Percentiles rank a stretch among this genome's conserved stretches.
These are phyloP conservation scores for Microcebus ravelobensis DNA, from an alignment of 2,113 vertebrate genomes.

Conservation along the genomic window DNA sequence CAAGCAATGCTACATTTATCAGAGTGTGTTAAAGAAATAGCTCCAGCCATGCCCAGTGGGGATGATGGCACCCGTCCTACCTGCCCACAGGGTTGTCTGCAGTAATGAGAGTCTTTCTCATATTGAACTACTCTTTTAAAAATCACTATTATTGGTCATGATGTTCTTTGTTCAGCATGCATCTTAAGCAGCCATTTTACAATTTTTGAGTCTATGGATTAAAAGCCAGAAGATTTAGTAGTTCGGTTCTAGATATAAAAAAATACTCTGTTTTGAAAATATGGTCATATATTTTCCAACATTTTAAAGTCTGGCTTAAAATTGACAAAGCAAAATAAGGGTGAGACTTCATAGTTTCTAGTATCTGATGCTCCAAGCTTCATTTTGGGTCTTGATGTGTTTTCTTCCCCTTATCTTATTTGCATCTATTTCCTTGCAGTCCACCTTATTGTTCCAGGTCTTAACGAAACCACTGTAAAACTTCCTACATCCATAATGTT, in stretches of 20 bases:
- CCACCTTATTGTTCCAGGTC: constrained; percentile 86
- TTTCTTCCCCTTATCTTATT: not conserved
- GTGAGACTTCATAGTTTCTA: not conserved
- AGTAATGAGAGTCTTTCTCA: not conserved
- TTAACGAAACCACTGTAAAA: constrained; percentile 85
- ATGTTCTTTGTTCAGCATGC: not conserved
- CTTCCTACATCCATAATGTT: constrained; percentile 82
- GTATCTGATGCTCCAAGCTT: not conserved
- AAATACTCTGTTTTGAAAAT: not conserved
- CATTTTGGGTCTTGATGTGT: not conserved
- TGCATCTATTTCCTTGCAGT: constrained; percentile 79
- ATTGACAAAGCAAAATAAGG: not conserved
- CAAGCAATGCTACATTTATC: not conserved
- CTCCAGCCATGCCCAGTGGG: not conserved
- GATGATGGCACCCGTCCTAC: not conserved
- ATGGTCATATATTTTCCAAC: not conserved
- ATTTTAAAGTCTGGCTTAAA: constrained; percentile 16
- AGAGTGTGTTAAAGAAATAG: not conserved
- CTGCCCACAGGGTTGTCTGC: not conserved
- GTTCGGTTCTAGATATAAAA: not conserved
- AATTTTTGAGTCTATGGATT: not conserved
- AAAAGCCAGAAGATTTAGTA: constrained; percentile 17
- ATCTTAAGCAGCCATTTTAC: not conserved
- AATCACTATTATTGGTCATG: not conserved
- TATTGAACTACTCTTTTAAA: not conserved